Base-by-base conservation (phyloP, 2,113 vertebrate species). In the Coregonus clupeaformis region DNA sequence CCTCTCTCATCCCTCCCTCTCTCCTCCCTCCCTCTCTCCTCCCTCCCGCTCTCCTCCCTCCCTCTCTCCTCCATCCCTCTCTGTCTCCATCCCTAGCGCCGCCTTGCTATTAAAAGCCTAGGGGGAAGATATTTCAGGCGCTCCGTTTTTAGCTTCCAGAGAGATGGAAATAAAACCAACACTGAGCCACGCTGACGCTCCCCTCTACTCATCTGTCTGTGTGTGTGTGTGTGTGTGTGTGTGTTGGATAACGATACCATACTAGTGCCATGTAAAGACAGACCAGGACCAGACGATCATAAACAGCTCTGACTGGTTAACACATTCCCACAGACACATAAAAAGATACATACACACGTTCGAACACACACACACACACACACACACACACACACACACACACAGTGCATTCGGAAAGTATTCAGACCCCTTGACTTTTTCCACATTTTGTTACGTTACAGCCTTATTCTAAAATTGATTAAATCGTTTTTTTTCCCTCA, bases 61-160 rank as follows among this genome's bases (percentile, higher is more conserved):
- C 30, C 30, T 32, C 30, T 5, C 29, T 30, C 29, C 5, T 5
- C 1, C 2, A 7, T 36, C 32, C 6, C 32, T 32, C 32, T 6
- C 32, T n/a, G n/a, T 27, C 27, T 29, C 29, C 30, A 30, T 42
- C 36, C 36, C 36, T 42, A 7, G 7, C 64, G 27, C 47, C 82
- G 9, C 27, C 60, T 30, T 63, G 77, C 85, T 88, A 89, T 90
- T 87, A 85, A 80, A 84, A 90, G 81, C 71, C 66, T 69, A 73
- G 71, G 32, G 67, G 67, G 9, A 71, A 69, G 66, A 71, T 84
- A 89, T 88, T 90, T 91, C 69, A 71, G 80, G 77, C 59, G 2
- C 60, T 75, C 32, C 36, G 29, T 75, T 68, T 82, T 75, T 71
- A 82, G 82, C 71, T 71, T 22, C 49, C 29, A 67, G 71, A 70